Evolutionary conservation across 2,797 vertebrate species (phyloP).

Genomic region (Passerculus sandwichensis): DNA sequence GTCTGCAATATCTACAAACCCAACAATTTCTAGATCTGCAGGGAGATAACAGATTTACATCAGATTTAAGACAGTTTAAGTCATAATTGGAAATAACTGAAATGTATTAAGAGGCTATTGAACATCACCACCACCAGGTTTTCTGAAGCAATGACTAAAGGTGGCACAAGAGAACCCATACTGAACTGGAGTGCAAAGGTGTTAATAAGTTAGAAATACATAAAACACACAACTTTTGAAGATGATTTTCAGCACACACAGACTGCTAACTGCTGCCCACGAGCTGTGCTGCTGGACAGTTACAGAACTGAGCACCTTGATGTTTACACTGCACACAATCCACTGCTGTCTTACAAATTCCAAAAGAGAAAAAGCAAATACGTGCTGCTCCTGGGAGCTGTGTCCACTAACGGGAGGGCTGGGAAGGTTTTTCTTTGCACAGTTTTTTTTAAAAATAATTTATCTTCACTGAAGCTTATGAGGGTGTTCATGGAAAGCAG

Average conservation of each 20-base stretch:
- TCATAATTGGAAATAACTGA: not conserved
- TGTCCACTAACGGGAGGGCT: not conserved
- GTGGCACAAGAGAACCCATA: not conserved
- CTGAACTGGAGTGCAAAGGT: not conserved
- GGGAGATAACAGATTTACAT: not conserved
- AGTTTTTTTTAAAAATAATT: not conserved
- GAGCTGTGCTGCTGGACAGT: not conserved
- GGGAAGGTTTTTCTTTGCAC: not conserved
- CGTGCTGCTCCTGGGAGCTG: not conserved
- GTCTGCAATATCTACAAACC: constrained; percentile 97
- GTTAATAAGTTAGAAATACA: not conserved
- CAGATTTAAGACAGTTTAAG: not conserved
- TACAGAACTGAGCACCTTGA: not conserved
- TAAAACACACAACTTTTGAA: not conserved
- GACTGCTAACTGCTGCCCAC: not conserved
- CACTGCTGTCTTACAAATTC: not conserved
- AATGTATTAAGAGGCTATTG: not conserved
- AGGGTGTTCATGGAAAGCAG: not conserved
- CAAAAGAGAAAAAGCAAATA: not conserved
- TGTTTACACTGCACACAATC: not conserved
- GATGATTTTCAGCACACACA: not conserved
- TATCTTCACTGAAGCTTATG: not conserved
- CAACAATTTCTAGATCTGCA: constrained; percentile 95
- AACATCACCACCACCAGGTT: not conserved
- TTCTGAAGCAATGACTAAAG: not conserved